Evolutionary conservation across 2,797 vertebrate genomes (phyloP), one percentile per base, ranked within the genome.

Genomic region (Halcyon smyrnensis): DNA sequence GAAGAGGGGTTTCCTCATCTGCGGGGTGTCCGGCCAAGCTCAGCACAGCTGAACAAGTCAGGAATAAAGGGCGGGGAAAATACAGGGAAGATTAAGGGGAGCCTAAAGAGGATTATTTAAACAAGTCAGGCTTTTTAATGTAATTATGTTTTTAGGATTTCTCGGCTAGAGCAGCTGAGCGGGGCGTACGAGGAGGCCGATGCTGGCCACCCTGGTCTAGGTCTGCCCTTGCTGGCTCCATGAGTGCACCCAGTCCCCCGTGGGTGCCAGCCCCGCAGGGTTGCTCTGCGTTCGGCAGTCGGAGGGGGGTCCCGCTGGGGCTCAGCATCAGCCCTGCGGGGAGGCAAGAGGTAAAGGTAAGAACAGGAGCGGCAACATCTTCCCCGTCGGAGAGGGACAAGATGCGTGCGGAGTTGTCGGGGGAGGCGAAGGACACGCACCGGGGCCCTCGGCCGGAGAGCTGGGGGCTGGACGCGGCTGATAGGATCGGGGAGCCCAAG

Each of bases 61-160:
- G 30, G 60, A 68, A 79, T 94, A 92, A 87, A 90, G 56, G 45
- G 56, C 1, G 15, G 48, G 48, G 45, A 15, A 83, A 85, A 87
- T 82, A 74, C 0, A 77, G 78, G 36, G 60, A 68, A 90, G 89
- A 95, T 87, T 92, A 93, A 94, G 59, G 64, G 56, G 15, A 87
- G 28, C 25, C 78, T 76, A 80, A 81, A 91, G 76, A 84, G 75
- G 92, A 86, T 89, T 95, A 77, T 92, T 95, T 84, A 95, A 90
- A 76, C 46, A 88, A 87, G 78, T 68, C 70, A 56, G 56, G 39
- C 16, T 64, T 60, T 88, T 77, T 24, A 87, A 75, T 84, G 87
- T 90, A 95, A 92, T 93, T 92, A 85, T 16, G 45, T 57, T 94
- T 74, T 75, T 85, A 92, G 71, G 71, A 64, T 80, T 96, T 93